Percentiles rank a stretch among this genome's conserved stretches.
phyloP scores from a whole-genome alignment of 1,140 invertebrate species.

The Cotesia chilonis region DNA sequence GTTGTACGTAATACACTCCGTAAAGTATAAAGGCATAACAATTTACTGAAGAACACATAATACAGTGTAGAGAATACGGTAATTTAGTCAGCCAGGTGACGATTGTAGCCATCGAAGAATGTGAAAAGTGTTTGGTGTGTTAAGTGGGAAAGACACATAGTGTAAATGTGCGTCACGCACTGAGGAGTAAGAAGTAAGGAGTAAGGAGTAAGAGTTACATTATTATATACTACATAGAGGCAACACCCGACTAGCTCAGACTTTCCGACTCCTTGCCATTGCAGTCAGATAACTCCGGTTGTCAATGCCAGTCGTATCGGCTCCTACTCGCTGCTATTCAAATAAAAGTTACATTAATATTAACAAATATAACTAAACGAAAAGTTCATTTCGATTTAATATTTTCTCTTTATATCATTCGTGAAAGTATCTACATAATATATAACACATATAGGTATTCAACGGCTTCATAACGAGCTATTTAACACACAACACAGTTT shows the following conservation, averaged over 20 bases:
- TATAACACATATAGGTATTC: not conserved
- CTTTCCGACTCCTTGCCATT: conserved; percentile 19
- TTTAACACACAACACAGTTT: not conserved
- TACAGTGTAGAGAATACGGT: not conserved
- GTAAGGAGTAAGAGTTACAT: conserved; percentile 11
- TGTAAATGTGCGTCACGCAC: conserved; percentile 26
- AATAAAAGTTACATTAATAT: no score
- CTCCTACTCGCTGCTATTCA: not conserved
- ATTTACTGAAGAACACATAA: no score
- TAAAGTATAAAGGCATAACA: no score
- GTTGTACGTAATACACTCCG: no score
- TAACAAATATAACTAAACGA: no score
- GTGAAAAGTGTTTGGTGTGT: conserved; percentile 28
- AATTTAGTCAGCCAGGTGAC: not conserved
- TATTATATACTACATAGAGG: not conserved
- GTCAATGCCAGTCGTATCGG: conserved; percentile 23
- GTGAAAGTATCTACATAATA: no score
- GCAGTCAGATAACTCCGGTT: conserved; percentile 25
- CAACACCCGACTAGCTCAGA: conserved; percentile 6
- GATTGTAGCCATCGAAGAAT: conserved; percentile 1
- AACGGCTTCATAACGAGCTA: conserved; percentile 12
- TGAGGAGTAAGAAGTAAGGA: conserved; percentile 2
- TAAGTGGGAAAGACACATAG: conserved; percentile 1
- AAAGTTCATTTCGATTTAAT: no score
- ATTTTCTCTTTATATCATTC: no score